Evolutionary conservation across 2,888 invertebrate genomes (phyloP).

Genomic region (Lasioglossum malachurum): DNA sequence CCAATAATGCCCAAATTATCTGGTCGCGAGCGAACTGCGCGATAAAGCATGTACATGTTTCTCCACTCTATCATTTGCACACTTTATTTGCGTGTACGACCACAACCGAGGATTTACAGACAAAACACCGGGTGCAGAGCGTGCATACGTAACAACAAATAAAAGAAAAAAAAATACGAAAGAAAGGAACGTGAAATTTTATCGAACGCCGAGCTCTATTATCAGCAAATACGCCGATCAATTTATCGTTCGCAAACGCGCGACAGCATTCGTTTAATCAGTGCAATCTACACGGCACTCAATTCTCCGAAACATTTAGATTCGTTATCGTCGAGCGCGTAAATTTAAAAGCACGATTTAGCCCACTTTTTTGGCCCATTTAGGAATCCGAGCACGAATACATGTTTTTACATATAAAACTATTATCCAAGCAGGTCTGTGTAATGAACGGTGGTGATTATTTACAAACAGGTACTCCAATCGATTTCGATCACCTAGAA

Average conservation of each 20-base stretch:
- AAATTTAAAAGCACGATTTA: neutral
- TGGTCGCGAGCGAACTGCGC: conserved; percentile 31
- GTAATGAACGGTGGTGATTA: neutral
- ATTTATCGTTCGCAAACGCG: conserved; percentile 1
- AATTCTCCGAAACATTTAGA: conserved; percentile 10
- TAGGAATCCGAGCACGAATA: neutral
- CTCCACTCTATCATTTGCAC: conserved; percentile 43
- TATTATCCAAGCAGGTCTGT: neutral
- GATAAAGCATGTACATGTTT: conserved; percentile 56
- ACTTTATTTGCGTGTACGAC: conserved; percentile 40
- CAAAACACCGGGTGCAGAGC: conserved; percentile 29
- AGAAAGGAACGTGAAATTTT: conserved; percentile 39
- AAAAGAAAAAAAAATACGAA: neutral
- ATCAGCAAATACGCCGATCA: neutral
- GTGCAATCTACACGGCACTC: conserved; percentile 2
- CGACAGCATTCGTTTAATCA: neutral
- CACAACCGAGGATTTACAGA: conserved; percentile 37
- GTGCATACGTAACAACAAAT: conserved; percentile 20
- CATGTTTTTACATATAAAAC: neutral
- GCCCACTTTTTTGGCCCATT: neutral
- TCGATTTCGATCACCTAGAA: neutral
- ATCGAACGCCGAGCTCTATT: conserved; percentile 24
- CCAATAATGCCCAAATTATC: conserved; percentile 49
- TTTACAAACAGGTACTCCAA: neutral
- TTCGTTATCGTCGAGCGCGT: conserved; percentile 12